Conservation (phyloP, 2,888 invertebrate genomes). For the Liopterus haemorrhoidalis region DNA sequence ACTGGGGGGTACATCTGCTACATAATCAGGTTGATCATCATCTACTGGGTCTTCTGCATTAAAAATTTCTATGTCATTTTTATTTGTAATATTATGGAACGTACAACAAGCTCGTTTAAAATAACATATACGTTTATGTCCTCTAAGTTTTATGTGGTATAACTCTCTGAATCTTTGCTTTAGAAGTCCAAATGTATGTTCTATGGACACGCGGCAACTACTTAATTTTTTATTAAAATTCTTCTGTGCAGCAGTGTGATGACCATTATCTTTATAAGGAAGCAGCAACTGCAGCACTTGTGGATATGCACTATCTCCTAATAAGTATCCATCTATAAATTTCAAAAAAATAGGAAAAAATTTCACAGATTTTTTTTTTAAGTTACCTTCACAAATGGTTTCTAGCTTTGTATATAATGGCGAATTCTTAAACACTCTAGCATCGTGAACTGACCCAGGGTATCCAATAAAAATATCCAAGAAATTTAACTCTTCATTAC, state of each 20-base stretch:
- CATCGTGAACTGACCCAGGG: slow-evolving; percentile 32
- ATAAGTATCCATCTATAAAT: no score
- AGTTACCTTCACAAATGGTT: neutral
- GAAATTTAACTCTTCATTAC: slow-evolving; percentile 24
- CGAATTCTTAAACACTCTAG: slow-evolving; percentile 32
- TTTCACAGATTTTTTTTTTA: no score
- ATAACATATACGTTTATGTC: slow-evolving; percentile 17
- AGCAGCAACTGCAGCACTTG: neutral
- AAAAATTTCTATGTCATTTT: slow-evolving; percentile 7
- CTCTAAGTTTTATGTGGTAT: slow-evolving; percentile 20
- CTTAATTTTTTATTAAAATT: slow-evolving; percentile 2
- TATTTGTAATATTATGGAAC: slow-evolving; percentile 21
- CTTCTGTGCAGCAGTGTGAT: neutral
- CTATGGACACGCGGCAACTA: neutral
- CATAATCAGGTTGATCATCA: no score
- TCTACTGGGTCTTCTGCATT: no score
- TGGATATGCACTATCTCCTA: slow-evolving; percentile 2
- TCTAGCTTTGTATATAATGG: neutral
- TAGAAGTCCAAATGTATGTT: slow-evolving; percentile 13
- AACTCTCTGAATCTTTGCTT: slow-evolving; percentile 22
- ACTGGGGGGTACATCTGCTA: no score
- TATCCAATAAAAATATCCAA: slow-evolving; percentile 32
- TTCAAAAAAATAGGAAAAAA: no score
- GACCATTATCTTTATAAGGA: neutral
- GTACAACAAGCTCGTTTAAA: slow-evolving; percentile 21